phyloP scores from a whole-genome alignment of 1,140 invertebrate species.

The Potamilus streckersoni region DNA sequence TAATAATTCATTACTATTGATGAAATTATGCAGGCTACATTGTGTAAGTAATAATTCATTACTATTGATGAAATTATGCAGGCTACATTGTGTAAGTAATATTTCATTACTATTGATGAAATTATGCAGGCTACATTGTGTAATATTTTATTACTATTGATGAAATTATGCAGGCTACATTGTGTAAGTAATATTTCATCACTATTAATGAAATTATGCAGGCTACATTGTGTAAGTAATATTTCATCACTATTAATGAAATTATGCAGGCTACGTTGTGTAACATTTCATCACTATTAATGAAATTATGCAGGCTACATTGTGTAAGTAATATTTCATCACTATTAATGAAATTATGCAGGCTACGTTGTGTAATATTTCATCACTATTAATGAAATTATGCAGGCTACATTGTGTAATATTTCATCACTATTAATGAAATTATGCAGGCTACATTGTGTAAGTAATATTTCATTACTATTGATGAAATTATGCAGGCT shows the following conservation, averaged over 20 bases:
- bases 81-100: conserved; percentile 54
- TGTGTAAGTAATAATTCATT: conserved; percentile 47
- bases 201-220: conserved; percentile 36
- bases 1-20: conserved; percentile 4
- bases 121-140: conserved; percentile 44
- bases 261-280: conserved; percentile 44
- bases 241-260: conserved; percentile 26
- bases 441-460: conserved; percentile 44
- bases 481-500: conserved; percentile 43
- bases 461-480: conserved; percentile 39
- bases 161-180: conserved; percentile 46
- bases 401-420: conserved; percentile 51
- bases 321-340: conserved; percentile 46
- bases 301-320: conserved; percentile 46
- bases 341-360: conserved; percentile 36
- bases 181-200: conserved; percentile 46
- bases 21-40: conserved; percentile 46
- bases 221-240: conserved; percentile 54
- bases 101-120: conserved; percentile 26
- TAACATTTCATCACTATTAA: conserved; percentile 31
- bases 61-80: conserved; percentile 35
- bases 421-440: conserved; percentile 26
- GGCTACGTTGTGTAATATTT: conserved; percentile 49
- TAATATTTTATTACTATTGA: conserved; percentile 31
- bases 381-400: conserved; percentile 32